A percentile compares a stretch with the other conserved stretches of the same genome.
Evolutionary conservation across 92 coral and sea anemone genomes (phyloP).

Genomic region (Phenganax stokvisi): DNA sequence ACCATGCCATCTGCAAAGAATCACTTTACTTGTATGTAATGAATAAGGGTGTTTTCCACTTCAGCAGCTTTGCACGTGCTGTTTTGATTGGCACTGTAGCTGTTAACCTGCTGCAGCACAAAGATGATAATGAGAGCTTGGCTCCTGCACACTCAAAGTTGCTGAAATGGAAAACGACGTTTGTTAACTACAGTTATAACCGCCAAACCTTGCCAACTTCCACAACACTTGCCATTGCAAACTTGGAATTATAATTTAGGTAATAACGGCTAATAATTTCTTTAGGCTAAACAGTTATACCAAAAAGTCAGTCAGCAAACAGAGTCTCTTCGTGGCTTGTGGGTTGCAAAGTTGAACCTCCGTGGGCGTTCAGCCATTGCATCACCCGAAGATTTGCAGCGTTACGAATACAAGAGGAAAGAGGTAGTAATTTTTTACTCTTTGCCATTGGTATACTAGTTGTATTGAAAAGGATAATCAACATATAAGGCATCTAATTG

Average conservation of each 20-base stretch:
- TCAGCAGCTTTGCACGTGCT: no score
- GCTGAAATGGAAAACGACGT: no score
- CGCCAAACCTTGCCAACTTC: no score
- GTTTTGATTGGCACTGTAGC: no score
- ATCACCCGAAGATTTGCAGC: constrained; percentile 88
- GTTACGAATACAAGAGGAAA: constrained; percentile 73
- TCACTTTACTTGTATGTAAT: no score
- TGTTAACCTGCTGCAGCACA: no score
- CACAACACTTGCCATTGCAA: no score
- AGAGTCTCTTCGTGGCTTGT: constrained; percentile 82
- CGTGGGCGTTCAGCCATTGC: constrained; percentile 98
- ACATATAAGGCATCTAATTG: neutral
- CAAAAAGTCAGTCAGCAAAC: constrained; percentile 96
- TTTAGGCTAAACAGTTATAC: constrained; percentile 80
- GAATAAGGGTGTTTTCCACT: no score
- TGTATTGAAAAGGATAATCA: neutral
- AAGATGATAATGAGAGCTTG: no score
- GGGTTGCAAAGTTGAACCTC: constrained; percentile 94
- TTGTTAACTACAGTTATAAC: no score
- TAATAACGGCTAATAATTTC: neutral
- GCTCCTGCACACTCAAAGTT: no score
- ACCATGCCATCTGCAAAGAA: neutral
- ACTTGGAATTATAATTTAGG: neutral
- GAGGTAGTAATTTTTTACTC: constrained; percentile 54
- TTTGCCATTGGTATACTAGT: neutral